Percentiles rank a stretch among this genome's conserved stretches.
Evolutionary conservation across 1,140 invertebrate species (phyloP).

Genomic region (Meloidogyne exigua): DNA sequence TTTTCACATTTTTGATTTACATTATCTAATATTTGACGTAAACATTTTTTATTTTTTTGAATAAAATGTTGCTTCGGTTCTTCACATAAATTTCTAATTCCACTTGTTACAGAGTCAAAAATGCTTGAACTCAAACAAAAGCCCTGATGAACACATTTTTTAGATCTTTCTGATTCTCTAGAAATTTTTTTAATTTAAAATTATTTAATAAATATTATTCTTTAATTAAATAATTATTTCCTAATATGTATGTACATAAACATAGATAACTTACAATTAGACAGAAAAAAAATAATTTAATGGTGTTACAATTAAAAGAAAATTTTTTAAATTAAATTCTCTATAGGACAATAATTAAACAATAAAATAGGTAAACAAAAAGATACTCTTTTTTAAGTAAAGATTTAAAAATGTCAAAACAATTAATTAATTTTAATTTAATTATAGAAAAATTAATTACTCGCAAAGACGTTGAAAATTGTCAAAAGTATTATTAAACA

Average conservation of each 20-base stretch:
- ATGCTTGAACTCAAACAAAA: constrained; percentile 7
- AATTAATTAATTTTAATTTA: too few relatives aligned
- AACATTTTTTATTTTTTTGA: constrained; percentile 11
- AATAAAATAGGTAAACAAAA: too few relatives aligned
- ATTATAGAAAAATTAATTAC: not conserved
- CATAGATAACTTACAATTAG: too few relatives aligned
- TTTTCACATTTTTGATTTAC: constrained; percentile 14
- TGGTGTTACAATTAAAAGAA: too few relatives aligned
- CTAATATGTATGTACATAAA: too few relatives aligned
- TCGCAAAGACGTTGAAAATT: constrained; percentile 14
- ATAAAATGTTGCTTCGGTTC: constrained; percentile 13
- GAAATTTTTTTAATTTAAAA: not conserved
- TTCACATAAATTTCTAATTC: not conserved
- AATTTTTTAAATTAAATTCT: too few relatives aligned
- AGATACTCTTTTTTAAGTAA: too few relatives aligned
- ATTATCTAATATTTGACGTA: constrained; percentile 13
- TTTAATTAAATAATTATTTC: too few relatives aligned
- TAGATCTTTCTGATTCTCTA: constrained; percentile 15
- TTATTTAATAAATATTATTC: not conserved
- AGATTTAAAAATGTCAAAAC: too few relatives aligned
- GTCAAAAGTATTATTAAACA: constrained; percentile 20
- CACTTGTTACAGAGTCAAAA: constrained; percentile 17
- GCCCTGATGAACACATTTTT: constrained; percentile 12
- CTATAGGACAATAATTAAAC: too few relatives aligned
- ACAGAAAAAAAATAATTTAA: too few relatives aligned